A percentile compares a stretch with the other conserved stretches of the same genome.
Evolutionary conservation across 2,888 invertebrate genomes (phyloP).

Genomic region (Masnerella sp.): DNA sequence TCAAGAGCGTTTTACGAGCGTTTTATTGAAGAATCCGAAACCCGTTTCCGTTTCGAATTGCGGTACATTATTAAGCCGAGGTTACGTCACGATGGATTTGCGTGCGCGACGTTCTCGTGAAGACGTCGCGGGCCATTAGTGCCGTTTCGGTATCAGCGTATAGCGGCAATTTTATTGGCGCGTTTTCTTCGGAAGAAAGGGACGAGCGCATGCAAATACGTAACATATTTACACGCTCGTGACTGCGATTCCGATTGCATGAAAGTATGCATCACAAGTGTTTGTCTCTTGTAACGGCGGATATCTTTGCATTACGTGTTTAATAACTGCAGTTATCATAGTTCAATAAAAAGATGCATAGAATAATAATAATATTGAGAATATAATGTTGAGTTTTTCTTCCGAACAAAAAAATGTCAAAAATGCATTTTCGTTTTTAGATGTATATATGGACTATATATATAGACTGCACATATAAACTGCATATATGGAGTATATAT

Average conservation of each 20-base stretch:
- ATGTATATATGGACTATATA: no score
- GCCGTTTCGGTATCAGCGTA: slow-evolving; percentile 41
- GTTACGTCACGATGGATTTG: slow-evolving; percentile 39
- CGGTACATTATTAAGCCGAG: not conserved
- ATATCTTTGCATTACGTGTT: slow-evolving; percentile 11
- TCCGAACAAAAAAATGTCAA: no score
- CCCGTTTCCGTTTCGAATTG: slow-evolving; percentile 8
- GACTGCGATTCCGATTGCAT: slow-evolving; percentile 36
- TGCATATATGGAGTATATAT: no score
- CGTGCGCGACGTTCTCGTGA: slow-evolving; percentile 19
- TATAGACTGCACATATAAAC: no score
- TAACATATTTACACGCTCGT: slow-evolving; percentile 41
- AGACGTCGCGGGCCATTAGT: slow-evolving; percentile 26
- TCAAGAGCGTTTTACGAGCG: no score
- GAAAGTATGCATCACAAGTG: slow-evolving; percentile 39
- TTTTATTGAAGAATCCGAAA: not conserved
- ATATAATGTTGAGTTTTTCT: no score
- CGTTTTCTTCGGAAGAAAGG: slow-evolving; percentile 28
- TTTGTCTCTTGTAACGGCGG: slow-evolving; percentile 28
- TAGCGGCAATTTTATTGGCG: slow-evolving; percentile 36
- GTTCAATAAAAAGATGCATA: slow-evolving; percentile 4
- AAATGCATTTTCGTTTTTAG: no score
- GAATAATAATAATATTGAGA: no score
- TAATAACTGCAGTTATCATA: slow-evolving; percentile 31
- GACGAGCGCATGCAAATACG: slow-evolving; percentile 34